These are phyloP conservation scores for Rhegmatorhina hoffmannsi DNA, from an alignment of 2,113 vertebrate species.

Conservation along the genomic window DNA sequence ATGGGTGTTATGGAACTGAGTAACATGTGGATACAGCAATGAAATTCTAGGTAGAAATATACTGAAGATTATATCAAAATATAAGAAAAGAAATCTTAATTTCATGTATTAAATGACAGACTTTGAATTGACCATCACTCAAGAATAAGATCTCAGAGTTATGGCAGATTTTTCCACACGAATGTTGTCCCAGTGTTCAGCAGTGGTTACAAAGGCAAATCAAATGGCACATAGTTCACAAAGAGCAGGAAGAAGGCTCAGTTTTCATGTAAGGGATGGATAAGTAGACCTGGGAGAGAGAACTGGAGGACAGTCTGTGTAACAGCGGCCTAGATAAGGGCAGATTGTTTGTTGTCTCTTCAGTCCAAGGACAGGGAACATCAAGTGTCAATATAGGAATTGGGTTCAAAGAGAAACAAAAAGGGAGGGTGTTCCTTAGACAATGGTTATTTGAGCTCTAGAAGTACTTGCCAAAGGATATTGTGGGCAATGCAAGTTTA, in stretches of 20 bases:
- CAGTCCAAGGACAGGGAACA: neutral
- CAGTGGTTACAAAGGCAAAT: neutral
- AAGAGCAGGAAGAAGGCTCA: neutral
- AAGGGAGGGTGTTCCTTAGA: neutral
- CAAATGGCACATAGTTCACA: neutral
- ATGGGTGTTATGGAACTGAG: neutral
- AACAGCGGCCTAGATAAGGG: neutral
- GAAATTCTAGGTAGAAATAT: neutral
- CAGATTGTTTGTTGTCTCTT: neutral
- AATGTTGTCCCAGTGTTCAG: neutral
- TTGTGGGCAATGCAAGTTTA: neutral
- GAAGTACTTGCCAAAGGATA: slow-evolving; percentile 9
- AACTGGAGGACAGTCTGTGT: neutral
- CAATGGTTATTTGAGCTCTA: neutral
- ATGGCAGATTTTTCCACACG: neutral
- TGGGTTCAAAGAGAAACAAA: neutral
- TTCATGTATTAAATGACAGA: neutral
- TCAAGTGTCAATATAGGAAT: neutral
- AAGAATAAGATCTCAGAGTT: neutral
- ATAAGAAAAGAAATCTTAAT: neutral
- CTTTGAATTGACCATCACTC: neutral
- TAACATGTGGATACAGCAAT: neutral
- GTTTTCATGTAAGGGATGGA: neutral
- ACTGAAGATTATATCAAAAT: neutral
- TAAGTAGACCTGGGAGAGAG: neutral